Evolutionary conservation across 2,888 invertebrate genomes (phyloP).

Genomic region (Synanthedon myopaeformis): DNA sequence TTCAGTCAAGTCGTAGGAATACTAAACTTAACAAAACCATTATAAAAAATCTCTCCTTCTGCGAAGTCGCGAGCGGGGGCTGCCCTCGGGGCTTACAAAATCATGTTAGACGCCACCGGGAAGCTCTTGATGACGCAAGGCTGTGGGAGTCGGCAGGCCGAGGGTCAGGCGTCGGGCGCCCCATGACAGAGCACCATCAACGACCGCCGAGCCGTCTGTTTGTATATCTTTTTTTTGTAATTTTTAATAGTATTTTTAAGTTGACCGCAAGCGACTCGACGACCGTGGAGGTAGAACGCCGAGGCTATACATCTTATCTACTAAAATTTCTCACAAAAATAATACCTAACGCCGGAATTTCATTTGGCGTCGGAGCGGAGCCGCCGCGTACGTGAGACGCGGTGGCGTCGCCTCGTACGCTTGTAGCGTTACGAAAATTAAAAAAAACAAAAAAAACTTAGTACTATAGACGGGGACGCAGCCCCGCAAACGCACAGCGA

Average conservation of each 20-base stretch:
- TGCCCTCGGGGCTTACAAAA: conserved; percentile 6
- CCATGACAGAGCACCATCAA: conserved; percentile 14
- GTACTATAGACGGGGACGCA: conserved; percentile 45
- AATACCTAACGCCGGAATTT: conserved; percentile 69
- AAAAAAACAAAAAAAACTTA: conserved; percentile 66
- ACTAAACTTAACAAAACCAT: background rate
- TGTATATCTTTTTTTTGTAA: conserved; percentile 43
- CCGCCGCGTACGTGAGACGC: conserved; percentile 42
- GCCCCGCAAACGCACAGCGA: conserved; percentile 12
- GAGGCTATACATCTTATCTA: conserved; percentile 44
- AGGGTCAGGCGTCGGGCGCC: conserved; percentile 21
- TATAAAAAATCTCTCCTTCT: background rate
- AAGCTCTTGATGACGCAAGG: conserved; percentile 12
- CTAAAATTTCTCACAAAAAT: conserved; percentile 67
- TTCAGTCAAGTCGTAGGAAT: background rate
- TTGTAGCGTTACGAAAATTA: conserved; percentile 37
- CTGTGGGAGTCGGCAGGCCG: conserved; percentile 20
- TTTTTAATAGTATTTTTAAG: conserved; percentile 47
- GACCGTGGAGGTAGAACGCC: conserved; percentile 20
- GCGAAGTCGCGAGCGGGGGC: conserved; percentile 1
- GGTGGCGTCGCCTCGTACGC: conserved; percentile 38
- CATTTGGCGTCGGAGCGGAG: conserved; percentile 36
- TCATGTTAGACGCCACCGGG: conserved; percentile 7
- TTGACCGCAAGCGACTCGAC: conserved; percentile 14
- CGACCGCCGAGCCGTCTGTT: conserved; percentile 11